Percentiles rank a stretch among this genome's conserved stretches.
Evolutionary conservation across 53 echinoderm and acorn worm species (phyloP).

Genomic region (Echinometra lucunter): DNA sequence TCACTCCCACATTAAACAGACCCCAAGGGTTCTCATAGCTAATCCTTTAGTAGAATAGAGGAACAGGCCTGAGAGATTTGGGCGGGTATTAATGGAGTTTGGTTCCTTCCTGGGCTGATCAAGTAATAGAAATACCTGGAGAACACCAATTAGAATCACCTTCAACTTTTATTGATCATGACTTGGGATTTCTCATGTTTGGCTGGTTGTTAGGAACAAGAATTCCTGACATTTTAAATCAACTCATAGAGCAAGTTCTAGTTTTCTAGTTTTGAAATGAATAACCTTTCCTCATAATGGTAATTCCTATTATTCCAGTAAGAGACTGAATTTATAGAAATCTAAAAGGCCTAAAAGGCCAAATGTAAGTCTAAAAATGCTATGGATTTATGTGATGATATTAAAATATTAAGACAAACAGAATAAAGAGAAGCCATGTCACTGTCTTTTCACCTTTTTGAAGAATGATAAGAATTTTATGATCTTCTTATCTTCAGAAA

Average conservation of each 20-base stretch:
- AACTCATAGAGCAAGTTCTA: neutral
- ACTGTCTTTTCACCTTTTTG: neutral
- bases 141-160: conserved; percentile 19
- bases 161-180: neutral
- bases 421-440: neutral
- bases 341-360: neutral
- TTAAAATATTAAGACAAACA: neutral
- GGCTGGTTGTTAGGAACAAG: neutral
- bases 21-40: neutral
- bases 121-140: neutral
- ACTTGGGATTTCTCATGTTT: conserved; percentile 3
- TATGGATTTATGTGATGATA: neutral
- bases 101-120: neutral
- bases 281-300: neutral
- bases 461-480: neutral
- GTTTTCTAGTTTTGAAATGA: neutral
- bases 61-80: neutral
- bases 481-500: neutral
- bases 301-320: neutral
- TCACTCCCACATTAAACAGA: neutral
- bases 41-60: neutral
- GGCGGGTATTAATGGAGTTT: conserved; percentile 23
- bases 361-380: neutral
- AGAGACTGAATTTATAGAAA: neutral
- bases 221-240: conserved; percentile 4